Conservation (phyloP, 2,113 vertebrate species). For the Synodontis membranacea region DNA sequence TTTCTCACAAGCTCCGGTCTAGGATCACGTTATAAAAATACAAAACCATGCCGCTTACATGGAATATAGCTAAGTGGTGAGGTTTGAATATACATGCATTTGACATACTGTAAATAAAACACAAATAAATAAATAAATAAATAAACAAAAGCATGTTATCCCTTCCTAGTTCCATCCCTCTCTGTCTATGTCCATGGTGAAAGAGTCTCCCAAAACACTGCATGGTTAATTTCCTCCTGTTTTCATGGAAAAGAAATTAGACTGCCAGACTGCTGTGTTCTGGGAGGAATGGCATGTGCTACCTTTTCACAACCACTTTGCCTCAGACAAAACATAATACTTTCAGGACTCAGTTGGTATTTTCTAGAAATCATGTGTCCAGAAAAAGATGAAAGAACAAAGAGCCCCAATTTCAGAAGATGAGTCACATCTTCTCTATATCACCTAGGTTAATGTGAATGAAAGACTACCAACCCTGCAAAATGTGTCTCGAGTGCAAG, state of each 20-base stretch:
- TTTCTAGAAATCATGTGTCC: slow-evolving; percentile 28
- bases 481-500: not conserved
- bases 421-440: not conserved
- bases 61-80: not conserved
- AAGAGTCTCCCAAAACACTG: slow-evolving; percentile 10
- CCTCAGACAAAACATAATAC: slow-evolving; percentile 33
- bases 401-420: not conserved
- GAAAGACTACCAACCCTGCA: not conserved
- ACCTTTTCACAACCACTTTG: slow-evolving; percentile 42
- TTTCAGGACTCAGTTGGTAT: slow-evolving; percentile 16
- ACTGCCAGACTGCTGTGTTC: slow-evolving; percentile 38
- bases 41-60: not conserved
- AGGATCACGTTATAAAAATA: not conserved
- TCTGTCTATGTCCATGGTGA: not conserved
- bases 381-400: slow-evolving; percentile 1
- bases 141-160: not conserved
- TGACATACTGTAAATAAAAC: not conserved
- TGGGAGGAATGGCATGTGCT: slow-evolving; percentile 41
- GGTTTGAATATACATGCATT: not conserved
- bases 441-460: not conserved
- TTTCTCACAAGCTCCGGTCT: not conserved
- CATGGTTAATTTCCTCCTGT: slow-evolving; percentile 49
- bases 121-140: slow-evolving; percentile 3
- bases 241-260: slow-evolving; percentile 55
- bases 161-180: not conserved